Evolutionary conservation across 92 coral and sea anemone genomes (phyloP).

Genomic region (Siderastrea radians): DNA sequence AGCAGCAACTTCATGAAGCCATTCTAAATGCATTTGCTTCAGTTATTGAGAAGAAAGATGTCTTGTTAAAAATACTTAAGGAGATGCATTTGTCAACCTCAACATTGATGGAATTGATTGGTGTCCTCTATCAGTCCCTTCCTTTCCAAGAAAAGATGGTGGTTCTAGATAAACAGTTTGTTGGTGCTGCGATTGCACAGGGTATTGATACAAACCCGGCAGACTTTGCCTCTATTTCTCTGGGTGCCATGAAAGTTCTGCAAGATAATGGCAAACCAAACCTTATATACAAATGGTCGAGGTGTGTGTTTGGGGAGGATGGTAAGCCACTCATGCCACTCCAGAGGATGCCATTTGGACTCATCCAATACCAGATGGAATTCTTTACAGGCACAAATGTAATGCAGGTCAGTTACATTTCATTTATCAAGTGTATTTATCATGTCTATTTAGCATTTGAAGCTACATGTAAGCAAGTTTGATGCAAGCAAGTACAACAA

Average conservation of each 20-base stretch:
- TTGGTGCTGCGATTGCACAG: slow-evolving; percentile 17
- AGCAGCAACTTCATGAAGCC: not conserved
- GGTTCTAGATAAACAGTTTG: slow-evolving; percentile 29
- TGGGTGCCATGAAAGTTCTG: slow-evolving; percentile 55
- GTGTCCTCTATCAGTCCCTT: not conserved
- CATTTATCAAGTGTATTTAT: not conserved
- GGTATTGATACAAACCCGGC: slow-evolving; percentile 58
- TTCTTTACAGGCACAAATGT: slow-evolving; percentile 72
- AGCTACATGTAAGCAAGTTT: too few relatives aligned
- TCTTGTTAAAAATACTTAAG: not conserved
- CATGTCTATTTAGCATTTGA: too few relatives aligned
- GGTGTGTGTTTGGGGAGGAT: slow-evolving; percentile 18
- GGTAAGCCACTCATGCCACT: slow-evolving; percentile 56
- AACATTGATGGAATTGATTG: not conserved
- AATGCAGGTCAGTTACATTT: slow-evolving; percentile 63
- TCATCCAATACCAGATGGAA: slow-evolving; percentile 70
- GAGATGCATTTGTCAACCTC: not conserved
- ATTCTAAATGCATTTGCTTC: not conserved
- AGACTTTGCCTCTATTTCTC: slow-evolving; percentile 31
- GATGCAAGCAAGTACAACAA: too few relatives aligned
- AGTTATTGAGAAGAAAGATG: not conserved
- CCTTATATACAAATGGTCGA: slow-evolving; percentile 62
- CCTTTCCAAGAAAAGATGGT: not conserved
- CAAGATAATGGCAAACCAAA: slow-evolving; percentile 45
- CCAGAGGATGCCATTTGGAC: slow-evolving; percentile 86